phyloP scores from a whole-genome alignment of 1,140 invertebrate species.

The Anadara kagoshimensis region DNA sequence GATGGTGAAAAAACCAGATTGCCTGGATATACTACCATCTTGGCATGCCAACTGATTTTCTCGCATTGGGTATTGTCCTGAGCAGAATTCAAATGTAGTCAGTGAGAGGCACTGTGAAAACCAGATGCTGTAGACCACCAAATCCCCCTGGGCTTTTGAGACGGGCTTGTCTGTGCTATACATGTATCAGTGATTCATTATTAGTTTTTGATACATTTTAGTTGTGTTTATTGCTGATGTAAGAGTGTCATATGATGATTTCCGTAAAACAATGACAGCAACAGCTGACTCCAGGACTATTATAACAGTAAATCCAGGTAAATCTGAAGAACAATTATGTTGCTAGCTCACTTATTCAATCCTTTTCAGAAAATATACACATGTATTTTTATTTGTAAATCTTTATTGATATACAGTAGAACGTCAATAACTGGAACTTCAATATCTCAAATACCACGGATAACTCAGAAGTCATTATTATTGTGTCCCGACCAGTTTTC shows the following conservation, averaged over 20 bases:
- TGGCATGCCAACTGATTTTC: neutral
- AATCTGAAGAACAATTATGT: neutral
- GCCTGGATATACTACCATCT: too few species aligned
- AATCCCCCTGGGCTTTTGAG: neutral
- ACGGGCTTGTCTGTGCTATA: neutral
- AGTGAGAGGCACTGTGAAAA: neutral
- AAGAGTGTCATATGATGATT: slow-evolving; percentile 63
- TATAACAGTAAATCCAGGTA: slow-evolving; percentile 68
- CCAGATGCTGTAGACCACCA: neutral
- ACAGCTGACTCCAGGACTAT: slow-evolving; percentile 66
- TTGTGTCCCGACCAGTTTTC: too few species aligned
- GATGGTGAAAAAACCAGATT: too few species aligned
- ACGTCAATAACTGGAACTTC: too few species aligned
- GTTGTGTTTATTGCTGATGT: slow-evolving; percentile 70
- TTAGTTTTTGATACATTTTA: slow-evolving; percentile 42
- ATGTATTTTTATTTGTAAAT: too few species aligned
- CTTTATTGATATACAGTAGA: too few species aligned
- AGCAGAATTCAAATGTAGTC: neutral
- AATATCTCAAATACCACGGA: too few species aligned
- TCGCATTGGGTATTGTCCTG: neutral
- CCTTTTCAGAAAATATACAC: too few species aligned
- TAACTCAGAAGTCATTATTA: too few species aligned
- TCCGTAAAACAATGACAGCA: slow-evolving; percentile 60
- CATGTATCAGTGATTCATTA: neutral
- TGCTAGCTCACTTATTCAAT: too few species aligned